These are phyloP conservation scores for Cheilosia vernalis DNA, from an alignment of 2,888 invertebrate species.

Conservation along the genomic window DNA sequence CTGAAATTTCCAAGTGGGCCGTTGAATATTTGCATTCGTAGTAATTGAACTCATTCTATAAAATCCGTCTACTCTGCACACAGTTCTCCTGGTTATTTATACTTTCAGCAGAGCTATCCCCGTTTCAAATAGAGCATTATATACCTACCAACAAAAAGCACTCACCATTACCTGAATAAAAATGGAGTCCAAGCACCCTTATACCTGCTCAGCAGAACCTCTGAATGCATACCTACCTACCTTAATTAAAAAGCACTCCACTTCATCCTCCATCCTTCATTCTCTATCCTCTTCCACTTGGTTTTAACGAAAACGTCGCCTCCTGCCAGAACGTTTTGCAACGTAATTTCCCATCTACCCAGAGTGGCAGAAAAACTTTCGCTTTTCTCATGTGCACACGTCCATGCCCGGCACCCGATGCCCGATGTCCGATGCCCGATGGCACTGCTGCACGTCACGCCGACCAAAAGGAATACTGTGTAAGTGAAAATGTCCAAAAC, in stretches of 20 bases:
- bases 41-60: too few species aligned
- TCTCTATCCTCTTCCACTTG: background rate
- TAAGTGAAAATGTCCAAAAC: conserved; percentile 15
- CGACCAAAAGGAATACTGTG: background rate
- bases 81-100: too few species aligned
- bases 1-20: background rate
- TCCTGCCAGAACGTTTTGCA: background rate
- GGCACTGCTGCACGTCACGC: background rate
- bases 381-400: conserved; percentile 10
- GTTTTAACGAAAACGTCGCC: conserved; percentile 23
- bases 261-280: too few species aligned
- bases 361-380: conserved; percentile 4
- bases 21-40: background rate
- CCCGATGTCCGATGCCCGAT: too few species aligned
- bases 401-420: background rate
- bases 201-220: background rate
- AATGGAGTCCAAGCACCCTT: background rate
- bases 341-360: background rate
- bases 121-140: too few species aligned
- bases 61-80: too few species aligned
- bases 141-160: background rate
- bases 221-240: background rate
- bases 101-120: too few species aligned
- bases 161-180: background rate
- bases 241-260: conserved; percentile 18